Percentiles rank a stretch among this genome's conserved stretches.
Conservation (phyloP, 2,888 invertebrate genomes). For the Eupelmus urozonus region DNA sequence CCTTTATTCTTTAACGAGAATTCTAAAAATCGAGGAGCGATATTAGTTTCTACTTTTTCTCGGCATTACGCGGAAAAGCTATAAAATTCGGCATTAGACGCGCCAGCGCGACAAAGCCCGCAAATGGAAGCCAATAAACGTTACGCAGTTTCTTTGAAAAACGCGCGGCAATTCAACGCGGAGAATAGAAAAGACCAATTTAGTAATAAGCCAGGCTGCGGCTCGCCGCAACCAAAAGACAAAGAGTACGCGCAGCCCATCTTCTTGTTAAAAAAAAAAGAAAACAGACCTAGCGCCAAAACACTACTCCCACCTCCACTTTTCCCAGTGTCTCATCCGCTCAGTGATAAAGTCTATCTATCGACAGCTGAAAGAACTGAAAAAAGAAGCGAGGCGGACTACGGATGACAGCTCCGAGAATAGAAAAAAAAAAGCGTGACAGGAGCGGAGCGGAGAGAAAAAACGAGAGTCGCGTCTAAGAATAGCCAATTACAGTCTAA, state of each 20-base stretch:
- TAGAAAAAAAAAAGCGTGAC: background rate
- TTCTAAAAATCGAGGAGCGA: background rate
- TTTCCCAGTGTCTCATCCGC: conserved; percentile 45
- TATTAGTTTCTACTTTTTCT: conserved; percentile 1
- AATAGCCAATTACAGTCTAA: conserved; percentile 57
- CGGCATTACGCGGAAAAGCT: background rate
- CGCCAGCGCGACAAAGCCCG: background rate
- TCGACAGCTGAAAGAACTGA: conserved; percentile 3
- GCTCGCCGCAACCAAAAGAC: no score
- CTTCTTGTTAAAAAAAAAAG: conserved; percentile 18
- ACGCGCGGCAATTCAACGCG: conserved; percentile 7
- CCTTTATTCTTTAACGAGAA: no score
- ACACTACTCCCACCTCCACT: background rate
- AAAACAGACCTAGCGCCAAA: background rate
- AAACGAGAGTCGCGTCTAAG: conserved; percentile 53
- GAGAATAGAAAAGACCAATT: conserved; percentile 42
- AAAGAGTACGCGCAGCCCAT: no score
- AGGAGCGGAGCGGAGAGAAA: background rate
- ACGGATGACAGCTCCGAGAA: background rate
- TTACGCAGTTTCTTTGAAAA: conserved; percentile 41
- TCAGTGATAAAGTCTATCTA: conserved; percentile 43
- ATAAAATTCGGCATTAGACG: background rate
- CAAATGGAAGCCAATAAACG: no score
- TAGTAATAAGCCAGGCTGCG: conserved; percentile 28
- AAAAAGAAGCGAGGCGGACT: background rate